phyloP scores from a whole-genome alignment of 1,140 invertebrate species.

The Drosophila santomea region DNA sequence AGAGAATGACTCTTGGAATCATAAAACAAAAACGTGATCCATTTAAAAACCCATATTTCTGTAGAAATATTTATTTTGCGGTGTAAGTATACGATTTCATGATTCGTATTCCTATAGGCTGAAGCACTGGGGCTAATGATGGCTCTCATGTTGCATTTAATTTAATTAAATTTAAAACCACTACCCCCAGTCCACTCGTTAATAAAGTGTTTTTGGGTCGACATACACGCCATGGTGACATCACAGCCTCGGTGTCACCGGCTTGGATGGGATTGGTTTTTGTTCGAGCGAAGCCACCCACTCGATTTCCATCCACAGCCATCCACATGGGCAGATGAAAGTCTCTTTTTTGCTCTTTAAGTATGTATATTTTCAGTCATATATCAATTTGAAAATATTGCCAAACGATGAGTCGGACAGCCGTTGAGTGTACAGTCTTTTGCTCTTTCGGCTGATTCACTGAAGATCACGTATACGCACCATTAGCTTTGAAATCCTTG shows the following conservation, averaged over 20 bases:
- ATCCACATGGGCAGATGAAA: slow-evolving; percentile 39
- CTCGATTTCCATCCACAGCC: slow-evolving; percentile 32
- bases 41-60: no score
- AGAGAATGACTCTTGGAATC: not conserved
- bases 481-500: slow-evolving; percentile 75
- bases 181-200: slow-evolving; percentile 29
- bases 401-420: slow-evolving; percentile 64
- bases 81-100: not conserved
- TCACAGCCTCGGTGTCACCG: slow-evolving; percentile 49
- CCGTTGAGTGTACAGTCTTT: slow-evolving; percentile 23
- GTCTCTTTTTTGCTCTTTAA: slow-evolving; percentile 50
- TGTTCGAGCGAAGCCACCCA: slow-evolving; percentile 41
- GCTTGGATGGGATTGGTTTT: slow-evolving; percentile 51
- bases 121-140: not conserved
- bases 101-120: not conserved
- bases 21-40: no score
- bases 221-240: slow-evolving; percentile 69
- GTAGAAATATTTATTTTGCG: not conserved
- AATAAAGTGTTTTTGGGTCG: slow-evolving; percentile 63
- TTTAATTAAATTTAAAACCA: slow-evolving; percentile 64
- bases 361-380: slow-evolving; percentile 49
- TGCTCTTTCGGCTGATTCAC: slow-evolving; percentile 54
- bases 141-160: slow-evolving; percentile 58
- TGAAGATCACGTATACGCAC: slow-evolving; percentile 74
- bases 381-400: slow-evolving; percentile 58